These are phyloP conservation scores for Chalcosyrphus nemorum DNA, from an alignment of 2,888 invertebrate genomes.

Conservation along the genomic window DNA sequence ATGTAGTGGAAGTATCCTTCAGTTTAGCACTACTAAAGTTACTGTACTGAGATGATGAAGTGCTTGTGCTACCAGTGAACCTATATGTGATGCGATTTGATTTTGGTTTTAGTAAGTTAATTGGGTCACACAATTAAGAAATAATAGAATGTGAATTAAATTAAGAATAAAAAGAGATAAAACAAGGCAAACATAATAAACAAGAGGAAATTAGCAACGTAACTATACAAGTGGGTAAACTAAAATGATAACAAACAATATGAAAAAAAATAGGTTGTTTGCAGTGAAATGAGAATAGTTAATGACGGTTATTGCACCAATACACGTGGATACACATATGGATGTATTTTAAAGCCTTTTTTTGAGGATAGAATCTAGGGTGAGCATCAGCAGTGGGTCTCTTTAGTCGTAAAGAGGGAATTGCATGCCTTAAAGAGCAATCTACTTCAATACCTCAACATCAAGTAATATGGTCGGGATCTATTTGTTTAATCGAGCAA, in stretches of 20 bases:
- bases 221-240: not conserved
- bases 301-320: too few species aligned
- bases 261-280: not conserved
- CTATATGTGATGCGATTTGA: conserved; percentile 76
- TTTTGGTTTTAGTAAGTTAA: conserved; percentile 68
- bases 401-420: too few species aligned
- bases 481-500: too few species aligned
- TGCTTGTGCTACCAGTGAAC: conserved; percentile 82
- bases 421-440: too few species aligned
- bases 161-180: conserved; percentile 12
- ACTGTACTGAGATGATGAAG: conserved; percentile 82
- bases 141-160: conserved; percentile 29
- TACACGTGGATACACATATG: too few species aligned
- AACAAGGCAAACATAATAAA: not conserved
- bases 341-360: too few species aligned
- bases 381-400: too few species aligned
- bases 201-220: conserved; percentile 14
- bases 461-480: too few species aligned
- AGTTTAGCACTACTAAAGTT: conserved; percentile 82
- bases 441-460: too few species aligned
- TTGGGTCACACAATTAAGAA: conserved; percentile 63
- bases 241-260: not conserved
- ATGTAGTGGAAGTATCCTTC: conserved; percentile 81
- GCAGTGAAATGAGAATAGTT: not conserved
- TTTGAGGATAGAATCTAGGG: too few species aligned